Evolutionary conservation across 2,797 vertebrate species (phyloP).

Genomic region (Todus mexicanus): DNA sequence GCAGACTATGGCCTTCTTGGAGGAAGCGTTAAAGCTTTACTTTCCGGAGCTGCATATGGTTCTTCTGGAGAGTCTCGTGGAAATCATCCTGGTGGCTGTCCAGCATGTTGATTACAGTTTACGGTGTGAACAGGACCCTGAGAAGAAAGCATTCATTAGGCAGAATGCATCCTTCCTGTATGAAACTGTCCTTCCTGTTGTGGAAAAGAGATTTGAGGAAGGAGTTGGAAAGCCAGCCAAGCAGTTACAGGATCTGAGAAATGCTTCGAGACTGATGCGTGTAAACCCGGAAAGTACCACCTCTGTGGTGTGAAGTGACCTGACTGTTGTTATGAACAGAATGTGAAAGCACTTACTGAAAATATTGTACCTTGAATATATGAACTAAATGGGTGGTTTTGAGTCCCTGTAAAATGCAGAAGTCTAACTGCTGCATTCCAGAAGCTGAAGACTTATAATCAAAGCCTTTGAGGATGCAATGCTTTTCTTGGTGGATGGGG

Average conservation of each 20-base stretch:
- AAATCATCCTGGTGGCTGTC: slow-evolving; percentile 93
- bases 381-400: neutral
- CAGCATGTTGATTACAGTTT: slow-evolving; percentile 98
- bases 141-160: slow-evolving; percentile 92
- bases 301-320: slow-evolving; percentile 84
- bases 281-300: slow-evolving; percentile 96
- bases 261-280: slow-evolving; percentile 83
- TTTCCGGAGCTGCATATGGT: slow-evolving; percentile 98
- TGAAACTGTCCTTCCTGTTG: slow-evolving; percentile 93
- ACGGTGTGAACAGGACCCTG: slow-evolving; percentile 93
- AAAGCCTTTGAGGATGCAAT: neutral
- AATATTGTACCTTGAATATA: neutral
- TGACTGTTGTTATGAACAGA: neutral
- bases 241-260: slow-evolving; percentile 94
- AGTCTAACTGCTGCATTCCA: neutral
- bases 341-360: neutral
- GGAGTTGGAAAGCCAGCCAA: slow-evolving; percentile 96
- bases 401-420: neutral
- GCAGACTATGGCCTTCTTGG: slow-evolving; percentile 96
- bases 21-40: slow-evolving; percentile 95
- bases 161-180: slow-evolving; percentile 95
- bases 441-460: neutral
- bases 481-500: neutral
- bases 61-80: slow-evolving; percentile 92
- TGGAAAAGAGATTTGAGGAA: slow-evolving; percentile 94